phyloP scores from a whole-genome alignment of 2,888 invertebrate genomes.

The Lithosia quadra region DNA sequence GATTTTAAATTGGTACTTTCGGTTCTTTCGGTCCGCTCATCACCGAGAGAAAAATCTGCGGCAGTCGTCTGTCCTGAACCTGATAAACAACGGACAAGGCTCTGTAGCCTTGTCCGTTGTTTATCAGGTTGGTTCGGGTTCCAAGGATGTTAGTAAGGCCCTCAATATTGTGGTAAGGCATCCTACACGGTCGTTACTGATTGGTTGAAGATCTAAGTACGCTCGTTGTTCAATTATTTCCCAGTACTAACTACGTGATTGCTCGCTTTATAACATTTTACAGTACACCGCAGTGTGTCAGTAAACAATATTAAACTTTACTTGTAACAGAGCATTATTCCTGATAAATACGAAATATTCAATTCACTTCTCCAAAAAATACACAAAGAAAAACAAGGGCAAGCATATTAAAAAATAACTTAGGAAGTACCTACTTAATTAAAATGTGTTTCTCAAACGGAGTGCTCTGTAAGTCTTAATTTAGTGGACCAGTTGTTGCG shows the following conservation, averaged over 20 bases:
- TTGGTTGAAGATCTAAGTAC: background rate
- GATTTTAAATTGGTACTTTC: too few species aligned
- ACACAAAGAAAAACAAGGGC: background rate
- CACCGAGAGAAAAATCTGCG: too few species aligned
- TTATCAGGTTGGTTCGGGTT: too few species aligned
- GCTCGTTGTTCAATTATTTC: too few species aligned
- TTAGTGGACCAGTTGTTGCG: conserved; percentile 31
- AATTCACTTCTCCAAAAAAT: background rate
- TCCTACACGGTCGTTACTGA: too few species aligned
- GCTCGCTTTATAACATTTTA: background rate
- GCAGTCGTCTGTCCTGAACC: too few species aligned
- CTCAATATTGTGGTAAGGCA: too few species aligned
- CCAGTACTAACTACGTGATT: background rate
- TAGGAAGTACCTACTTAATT: conserved; percentile 16
- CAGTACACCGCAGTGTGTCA: background rate
- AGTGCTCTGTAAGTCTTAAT: conserved; percentile 24
- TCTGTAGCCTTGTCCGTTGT: too few species aligned
- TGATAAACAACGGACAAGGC: too few species aligned
- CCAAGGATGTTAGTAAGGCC: too few species aligned
- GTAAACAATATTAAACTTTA: background rate
- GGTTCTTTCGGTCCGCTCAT: too few species aligned
- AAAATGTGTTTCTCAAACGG: conserved; percentile 20
- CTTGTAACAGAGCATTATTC: background rate
- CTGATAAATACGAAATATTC: background rate
- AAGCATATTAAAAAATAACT: background rate